These are phyloP conservation scores for Callionymus lyra DNA, from an alignment of 2,113 vertebrate species.

Conservation along the genomic window DNA sequence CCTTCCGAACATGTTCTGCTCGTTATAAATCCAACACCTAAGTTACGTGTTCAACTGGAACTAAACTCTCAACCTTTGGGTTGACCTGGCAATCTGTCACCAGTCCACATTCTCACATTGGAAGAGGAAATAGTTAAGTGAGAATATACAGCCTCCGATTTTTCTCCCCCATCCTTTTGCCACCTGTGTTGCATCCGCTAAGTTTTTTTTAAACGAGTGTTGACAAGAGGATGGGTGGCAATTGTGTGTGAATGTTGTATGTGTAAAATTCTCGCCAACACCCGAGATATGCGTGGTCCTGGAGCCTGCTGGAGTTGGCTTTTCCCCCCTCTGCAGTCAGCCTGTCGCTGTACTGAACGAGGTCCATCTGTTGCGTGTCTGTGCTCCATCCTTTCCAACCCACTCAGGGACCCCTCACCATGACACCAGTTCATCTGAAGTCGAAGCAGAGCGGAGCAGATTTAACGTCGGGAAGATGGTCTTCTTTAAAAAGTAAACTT, in stretches of 20 bases:
- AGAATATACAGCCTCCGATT: too few species aligned
- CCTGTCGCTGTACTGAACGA: conserved; percentile 23
- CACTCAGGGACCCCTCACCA: conserved; percentile 32
- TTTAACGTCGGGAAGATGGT: conserved; percentile 44
- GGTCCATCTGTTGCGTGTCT: conserved; percentile 56
- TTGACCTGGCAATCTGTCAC: too few species aligned
- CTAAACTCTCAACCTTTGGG: too few species aligned
- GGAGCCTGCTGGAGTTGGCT: conserved; percentile 29
- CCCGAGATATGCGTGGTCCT: conserved; percentile 28
- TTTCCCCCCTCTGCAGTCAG: conserved; percentile 22
- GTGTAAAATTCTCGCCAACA: conserved; percentile 4
- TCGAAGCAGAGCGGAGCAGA: conserved; percentile 20
- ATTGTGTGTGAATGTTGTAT: conserved; percentile 6
- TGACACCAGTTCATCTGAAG: conserved; percentile 32
- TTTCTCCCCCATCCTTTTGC: conserved; percentile 31
- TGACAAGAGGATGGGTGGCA: conserved; percentile 22
- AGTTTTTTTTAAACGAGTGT: conserved; percentile 41
- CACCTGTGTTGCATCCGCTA: conserved; percentile 39
- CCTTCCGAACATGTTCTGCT: too few species aligned
- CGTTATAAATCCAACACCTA: too few species aligned
- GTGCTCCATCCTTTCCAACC: conserved; percentile 32
- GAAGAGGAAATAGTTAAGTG: too few species aligned
- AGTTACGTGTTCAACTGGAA: too few species aligned
- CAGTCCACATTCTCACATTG: too few species aligned
- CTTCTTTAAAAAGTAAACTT: conserved; percentile 7